Evolutionary conservation across 2,888 invertebrate species (phyloP), one percentile per base, ranked within the genome.

Genomic region (Lucinisca nassula): DNA sequence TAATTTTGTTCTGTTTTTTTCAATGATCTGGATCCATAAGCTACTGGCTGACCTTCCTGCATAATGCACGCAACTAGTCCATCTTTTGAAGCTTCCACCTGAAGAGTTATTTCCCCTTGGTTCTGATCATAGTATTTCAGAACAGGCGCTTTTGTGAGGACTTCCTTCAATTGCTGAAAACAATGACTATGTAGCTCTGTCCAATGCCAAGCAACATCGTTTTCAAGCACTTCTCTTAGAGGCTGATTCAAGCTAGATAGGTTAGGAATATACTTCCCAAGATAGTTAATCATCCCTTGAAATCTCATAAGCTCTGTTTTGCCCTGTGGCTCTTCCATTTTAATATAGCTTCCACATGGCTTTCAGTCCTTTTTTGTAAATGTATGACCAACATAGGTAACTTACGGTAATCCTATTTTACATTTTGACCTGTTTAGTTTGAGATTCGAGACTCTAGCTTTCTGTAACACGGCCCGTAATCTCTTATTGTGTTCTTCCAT

Each of bases 221-320:
- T 84, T 49, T 80, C 75, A 6, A 81, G n/a, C 10, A 87, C 70
- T 45, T 84, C 37, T 61, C 77, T 61, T 21, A 83, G 38, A 27
- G 83, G 83, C 35, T 80, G 30, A 58, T 70, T 87, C 17, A 75
- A 27, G 10, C 73, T 80, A 3, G 92, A 85, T 75, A 93, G n/a
- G 37, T 90, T 78, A 38, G 70, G 82, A 17, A 90, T 49, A 74
- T 86, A 92, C 58, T 78, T 87, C 2, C 88, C 86, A 10, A 92
- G 82, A 49, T 90, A 91, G 67, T 92, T 91, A 12, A 91, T 67
- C 89, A 92, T 92, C 12, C 91, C 92, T 10, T 92, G 27, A 10
- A 88, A 37, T 24, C 81, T 49, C 70, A 85, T 70, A 38, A 92
- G 61, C 67, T 90, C 90, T 14, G 67, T 84, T 6, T 85, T 83